These are phyloP conservation scores for Eulithis prunata DNA, from an alignment of 2,888 invertebrate genomes.

Conservation along the genomic window DNA sequence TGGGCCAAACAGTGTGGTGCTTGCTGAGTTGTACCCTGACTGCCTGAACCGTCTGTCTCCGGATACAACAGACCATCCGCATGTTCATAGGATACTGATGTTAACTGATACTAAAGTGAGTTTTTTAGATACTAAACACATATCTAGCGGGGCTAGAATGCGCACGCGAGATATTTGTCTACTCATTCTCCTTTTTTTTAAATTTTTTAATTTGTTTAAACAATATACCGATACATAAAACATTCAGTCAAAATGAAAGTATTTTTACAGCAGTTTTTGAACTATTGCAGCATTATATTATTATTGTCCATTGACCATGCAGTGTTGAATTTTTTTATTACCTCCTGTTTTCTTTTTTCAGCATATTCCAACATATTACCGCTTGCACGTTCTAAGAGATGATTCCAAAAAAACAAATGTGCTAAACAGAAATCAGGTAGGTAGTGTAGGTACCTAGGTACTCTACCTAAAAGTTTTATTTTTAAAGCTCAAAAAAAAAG, in stretches of 20 bases:
- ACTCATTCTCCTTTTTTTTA: too few species aligned
- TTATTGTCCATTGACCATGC: too few species aligned
- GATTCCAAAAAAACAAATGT: constrained; percentile 55
- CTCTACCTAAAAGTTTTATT: too few species aligned
- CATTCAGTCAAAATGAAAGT: too few species aligned
- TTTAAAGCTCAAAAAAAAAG: neutral
- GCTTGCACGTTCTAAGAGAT: constrained; percentile 66
- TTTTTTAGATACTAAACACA: neutral
- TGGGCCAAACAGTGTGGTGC: constrained; percentile 84
- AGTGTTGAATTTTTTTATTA: too few species aligned
- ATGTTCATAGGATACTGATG: constrained; percentile 85
- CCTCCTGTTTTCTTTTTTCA: constrained; percentile 45
- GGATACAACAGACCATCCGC: constrained; percentile 82
- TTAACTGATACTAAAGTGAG: constrained; percentile 86
- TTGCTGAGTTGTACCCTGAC: constrained; percentile 87
- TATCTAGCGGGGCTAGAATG: too few species aligned
- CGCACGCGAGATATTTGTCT: too few species aligned
- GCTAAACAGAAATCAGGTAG: constrained; percentile 54
- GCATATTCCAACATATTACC: constrained; percentile 74
- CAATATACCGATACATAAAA: too few species aligned
- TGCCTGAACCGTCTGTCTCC: constrained; percentile 83
- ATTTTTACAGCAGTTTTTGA: too few species aligned
- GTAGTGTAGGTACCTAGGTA: too few species aligned
- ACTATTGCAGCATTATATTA: too few species aligned
- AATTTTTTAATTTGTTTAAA: too few species aligned